These are phyloP conservation scores for Ataeniobius toweri DNA, from an alignment of 2,797 vertebrate species.

Conservation along the genomic window DNA sequence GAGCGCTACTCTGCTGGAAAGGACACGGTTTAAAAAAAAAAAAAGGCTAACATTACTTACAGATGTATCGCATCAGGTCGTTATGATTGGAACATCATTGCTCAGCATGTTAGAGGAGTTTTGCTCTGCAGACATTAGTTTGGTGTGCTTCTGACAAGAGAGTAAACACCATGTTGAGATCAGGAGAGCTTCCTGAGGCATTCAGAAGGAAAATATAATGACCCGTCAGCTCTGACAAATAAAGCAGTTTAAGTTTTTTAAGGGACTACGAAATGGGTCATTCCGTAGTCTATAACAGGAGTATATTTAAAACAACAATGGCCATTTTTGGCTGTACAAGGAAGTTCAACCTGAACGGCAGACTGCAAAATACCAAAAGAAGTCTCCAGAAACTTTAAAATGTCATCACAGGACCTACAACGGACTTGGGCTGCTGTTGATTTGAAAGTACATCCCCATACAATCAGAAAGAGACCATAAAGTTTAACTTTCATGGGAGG, in stretches of 20 bases:
- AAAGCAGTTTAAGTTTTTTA: too few species aligned
- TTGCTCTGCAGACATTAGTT: not conserved
- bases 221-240: too few species aligned
- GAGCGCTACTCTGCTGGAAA: too few species aligned
- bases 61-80: not conserved
- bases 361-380: not conserved
- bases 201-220: too few species aligned
- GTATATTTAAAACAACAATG: not conserved
- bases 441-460: not conserved
- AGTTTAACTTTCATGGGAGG: not conserved
- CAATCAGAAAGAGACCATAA: not conserved
- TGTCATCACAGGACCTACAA: not conserved
- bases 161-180: not conserved
- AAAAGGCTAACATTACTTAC: not conserved
- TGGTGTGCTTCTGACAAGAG: not conserved
- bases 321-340: not conserved
- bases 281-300: not conserved
- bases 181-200: too few species aligned
- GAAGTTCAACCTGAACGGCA: not conserved
- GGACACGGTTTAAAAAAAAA: too few species aligned
- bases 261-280: not conserved
- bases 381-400: not conserved
- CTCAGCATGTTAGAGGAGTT: not conserved
- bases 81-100: not conserved
- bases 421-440: not conserved